Base-by-base conservation (phyloP, 2,888 invertebrate species). In the Calameuta idolon region DNA sequence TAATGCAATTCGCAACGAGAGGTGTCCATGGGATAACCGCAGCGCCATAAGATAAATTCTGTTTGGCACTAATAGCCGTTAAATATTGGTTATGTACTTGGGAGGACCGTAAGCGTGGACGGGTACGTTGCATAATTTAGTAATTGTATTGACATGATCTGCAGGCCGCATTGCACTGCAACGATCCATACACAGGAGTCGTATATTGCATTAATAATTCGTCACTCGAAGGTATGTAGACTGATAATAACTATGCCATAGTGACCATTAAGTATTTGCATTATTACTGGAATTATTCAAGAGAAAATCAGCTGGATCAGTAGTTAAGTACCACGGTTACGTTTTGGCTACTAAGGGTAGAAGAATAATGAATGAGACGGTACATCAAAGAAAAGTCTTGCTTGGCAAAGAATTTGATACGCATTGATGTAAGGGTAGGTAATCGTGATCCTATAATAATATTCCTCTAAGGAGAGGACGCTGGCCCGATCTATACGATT, bases 51-150 rank as follows among this genome's bases (percentile, higher is more conserved):
- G 86, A 86, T 87, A 86, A 87, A 87, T 87, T 87, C 87, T 86
- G 83, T 87, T 87, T 87, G 87, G 84, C 87, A 85, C 82, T 87
- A 87, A 87, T 86, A 85, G 84, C 83, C 81, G 85, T 87, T 87
- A 87, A 87, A 86, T 87, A 87, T 87, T 87, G 87, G 86, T 86
- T 85, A 87, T 85, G 83, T 82, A 81, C 81, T 82, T 78, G 76
- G 76, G 81, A 81, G 80, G 71, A 75, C 79, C 74, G 75, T 75
- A 76, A 80, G 79, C 82, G 81, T 34, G 80, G 81, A 80, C 77
- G 76, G 80, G 73, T 75, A 71, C 71, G 75, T 78, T 79, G 81
- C 82, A 85, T 85, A 85, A 86, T 84, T 84, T 80, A 81, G 81
- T 84, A 84, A 86, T 86, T 80, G 78, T 81, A 83, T 83, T 80